Conservation (phyloP, 2,797 vertebrate genomes). For the Sebastes cheni region DNA sequence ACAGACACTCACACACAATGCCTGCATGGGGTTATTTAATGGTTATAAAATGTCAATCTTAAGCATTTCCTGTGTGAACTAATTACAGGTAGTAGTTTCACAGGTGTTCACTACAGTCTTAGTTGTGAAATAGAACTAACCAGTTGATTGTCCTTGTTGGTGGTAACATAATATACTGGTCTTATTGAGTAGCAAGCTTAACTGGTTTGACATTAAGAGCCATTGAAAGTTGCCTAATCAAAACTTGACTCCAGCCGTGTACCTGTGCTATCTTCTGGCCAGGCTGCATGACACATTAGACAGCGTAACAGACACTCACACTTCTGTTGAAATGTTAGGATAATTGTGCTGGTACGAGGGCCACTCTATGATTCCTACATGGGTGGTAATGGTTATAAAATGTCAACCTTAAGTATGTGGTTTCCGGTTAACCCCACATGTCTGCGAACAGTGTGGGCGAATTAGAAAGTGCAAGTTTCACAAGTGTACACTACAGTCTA, state of each 20-base stretch:
- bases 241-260: neutral
- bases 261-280: neutral
- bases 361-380: neutral
- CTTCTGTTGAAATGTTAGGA: rapidly evolving
- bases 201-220: no score
- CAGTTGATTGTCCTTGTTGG: no score
- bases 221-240: neutral
- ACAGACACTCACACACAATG: no score
- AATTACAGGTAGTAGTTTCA: no score
- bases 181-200: rapidly evolving
- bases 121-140: neutral
- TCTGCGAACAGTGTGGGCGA: neutral
- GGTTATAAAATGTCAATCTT: neutral
- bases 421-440: neutral
- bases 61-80: neutral
- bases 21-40: neutral
- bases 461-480: no score
- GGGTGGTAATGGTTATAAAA: neutral
- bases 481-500: neutral
- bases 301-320: neutral
- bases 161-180: no score
- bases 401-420: neutral
- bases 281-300: neutral
- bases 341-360: neutral
- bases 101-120: neutral